phyloP scores from a whole-genome alignment of 2,113 vertebrate species.

The Lota lota region DNA sequence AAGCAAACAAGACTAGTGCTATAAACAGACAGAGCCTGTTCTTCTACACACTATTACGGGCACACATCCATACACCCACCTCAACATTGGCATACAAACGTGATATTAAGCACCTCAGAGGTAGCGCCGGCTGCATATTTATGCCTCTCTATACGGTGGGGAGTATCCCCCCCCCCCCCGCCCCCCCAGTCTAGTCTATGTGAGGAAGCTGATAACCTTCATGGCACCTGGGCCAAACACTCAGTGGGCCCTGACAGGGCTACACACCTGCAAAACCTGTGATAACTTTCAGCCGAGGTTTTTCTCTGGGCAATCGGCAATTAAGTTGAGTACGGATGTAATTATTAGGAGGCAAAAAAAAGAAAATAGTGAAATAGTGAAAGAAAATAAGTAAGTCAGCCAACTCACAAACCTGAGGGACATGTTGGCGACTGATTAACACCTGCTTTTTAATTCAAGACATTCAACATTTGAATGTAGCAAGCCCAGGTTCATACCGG shows the following conservation, averaged over 20 bases:
- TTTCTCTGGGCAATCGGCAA: conserved; percentile 25
- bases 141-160: conserved; percentile 63
- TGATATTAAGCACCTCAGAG: conserved; percentile 39
- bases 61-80: no score
- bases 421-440: no score
- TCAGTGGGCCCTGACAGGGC: conserved; percentile 31
- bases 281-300: conserved; percentile 44
- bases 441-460: no score
- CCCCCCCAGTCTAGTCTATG: conserved; percentile 50
- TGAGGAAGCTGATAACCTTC: conserved; percentile 68
- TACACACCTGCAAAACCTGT: conserved; percentile 59
- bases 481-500: no score
- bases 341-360: conserved; percentile 23
- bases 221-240: conserved; percentile 57
- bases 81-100: conserved; percentile 5
- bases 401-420: no score
- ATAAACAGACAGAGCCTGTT: no score
- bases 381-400: no score
- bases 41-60: no score
- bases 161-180: conserved; percentile 46
- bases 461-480: no score
- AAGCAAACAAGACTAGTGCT: no score
- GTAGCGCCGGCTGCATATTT: conserved; percentile 55
- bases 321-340: conserved; percentile 1
- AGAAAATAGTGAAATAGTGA: no score